These are phyloP conservation scores for Dugesia japonica DNA, from an alignment of 2,888 invertebrate species.

Conservation along the genomic window DNA sequence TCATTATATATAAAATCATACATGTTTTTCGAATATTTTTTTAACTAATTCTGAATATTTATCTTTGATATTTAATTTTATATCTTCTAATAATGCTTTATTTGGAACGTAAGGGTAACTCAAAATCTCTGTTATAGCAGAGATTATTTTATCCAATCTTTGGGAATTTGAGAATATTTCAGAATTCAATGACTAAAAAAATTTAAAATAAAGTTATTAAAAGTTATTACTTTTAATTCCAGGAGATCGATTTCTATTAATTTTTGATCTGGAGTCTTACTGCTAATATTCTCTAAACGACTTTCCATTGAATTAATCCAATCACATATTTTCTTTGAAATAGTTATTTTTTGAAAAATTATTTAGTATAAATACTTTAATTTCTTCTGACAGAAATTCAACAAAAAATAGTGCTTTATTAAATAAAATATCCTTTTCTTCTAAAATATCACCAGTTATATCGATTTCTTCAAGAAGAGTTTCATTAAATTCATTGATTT, in stretches of 20 bases:
- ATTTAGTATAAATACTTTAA: background rate
- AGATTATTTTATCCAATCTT: background rate
- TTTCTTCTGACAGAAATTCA: background rate
- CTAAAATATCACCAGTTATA: background rate
- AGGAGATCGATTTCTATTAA: background rate
- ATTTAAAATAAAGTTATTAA: too few species aligned
- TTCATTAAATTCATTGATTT: background rate
- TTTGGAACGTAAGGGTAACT: background rate
- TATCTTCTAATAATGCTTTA: background rate
- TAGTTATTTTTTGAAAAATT: background rate
- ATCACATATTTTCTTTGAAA: background rate
- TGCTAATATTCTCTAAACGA: background rate
- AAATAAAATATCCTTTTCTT: background rate
- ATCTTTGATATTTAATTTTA: background rate
- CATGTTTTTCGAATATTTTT: background rate
- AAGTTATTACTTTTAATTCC: conserved; percentile 3
- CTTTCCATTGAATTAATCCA: background rate
- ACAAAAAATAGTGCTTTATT: background rate
- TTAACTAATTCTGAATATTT: conserved; percentile 8
- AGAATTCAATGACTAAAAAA: background rate
- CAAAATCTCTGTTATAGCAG: background rate
- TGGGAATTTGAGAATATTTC: background rate
- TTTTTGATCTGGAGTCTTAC: background rate
- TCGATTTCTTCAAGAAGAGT: background rate
- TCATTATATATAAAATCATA: background rate